Evolutionary conservation across 2,888 invertebrate genomes (phyloP).

Genomic region (Cataglyphis albicans): DNA sequence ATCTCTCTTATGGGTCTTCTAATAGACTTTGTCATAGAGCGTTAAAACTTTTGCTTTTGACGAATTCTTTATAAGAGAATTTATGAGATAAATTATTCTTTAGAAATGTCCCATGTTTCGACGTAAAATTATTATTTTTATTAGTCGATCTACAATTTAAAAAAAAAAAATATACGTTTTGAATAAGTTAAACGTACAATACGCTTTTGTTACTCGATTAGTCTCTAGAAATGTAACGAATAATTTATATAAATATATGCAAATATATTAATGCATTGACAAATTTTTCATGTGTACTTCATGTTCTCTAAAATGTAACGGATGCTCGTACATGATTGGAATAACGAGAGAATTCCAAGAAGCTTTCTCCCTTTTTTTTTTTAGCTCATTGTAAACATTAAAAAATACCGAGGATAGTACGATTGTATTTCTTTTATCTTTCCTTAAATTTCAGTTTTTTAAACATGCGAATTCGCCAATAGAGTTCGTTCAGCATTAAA

Average conservation of each 20-base stretch:
- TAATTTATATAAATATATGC: not conserved
- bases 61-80: not conserved
- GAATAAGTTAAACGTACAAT: not conserved
- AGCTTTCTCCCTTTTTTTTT: not conserved
- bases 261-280: not conserved
- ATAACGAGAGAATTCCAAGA: not conserved
- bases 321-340: not conserved
- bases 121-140: not conserved
- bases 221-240: not conserved
- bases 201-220: not conserved
- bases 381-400: not conserved
- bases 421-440: not conserved
- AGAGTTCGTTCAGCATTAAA: not conserved
- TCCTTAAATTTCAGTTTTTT: not conserved
- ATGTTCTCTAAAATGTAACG: not conserved
- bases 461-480: not conserved
- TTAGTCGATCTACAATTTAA: not conserved
- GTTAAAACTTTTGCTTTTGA: not conserved
- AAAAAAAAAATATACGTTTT: not conserved
- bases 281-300: not conserved
- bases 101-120: not conserved
- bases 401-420: not conserved
- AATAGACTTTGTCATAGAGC: not conserved
- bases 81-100: not conserved
- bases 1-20: not conserved